Percentiles rank a stretch among this genome's conserved stretches.
Conservation (phyloP, 2,113 vertebrate genomes). For the Notiomystis cincta region DNA sequence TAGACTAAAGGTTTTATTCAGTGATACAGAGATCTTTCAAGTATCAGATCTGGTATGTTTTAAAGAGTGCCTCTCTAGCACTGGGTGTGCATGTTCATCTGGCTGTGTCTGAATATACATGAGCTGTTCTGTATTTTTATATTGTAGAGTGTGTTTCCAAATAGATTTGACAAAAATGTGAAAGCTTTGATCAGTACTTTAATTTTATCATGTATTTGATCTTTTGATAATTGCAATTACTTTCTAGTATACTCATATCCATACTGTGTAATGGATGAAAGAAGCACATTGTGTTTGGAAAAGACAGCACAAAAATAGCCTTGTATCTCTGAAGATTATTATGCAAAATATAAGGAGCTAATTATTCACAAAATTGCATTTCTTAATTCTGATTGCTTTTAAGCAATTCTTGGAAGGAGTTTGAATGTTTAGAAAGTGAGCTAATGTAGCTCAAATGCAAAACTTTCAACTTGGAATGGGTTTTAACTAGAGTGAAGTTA, state of each 20-base stretch:
- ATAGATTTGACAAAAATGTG: neutral
- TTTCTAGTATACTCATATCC: neutral
- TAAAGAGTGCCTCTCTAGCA: neutral
- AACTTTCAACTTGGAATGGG: neutral
- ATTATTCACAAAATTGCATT: neutral
- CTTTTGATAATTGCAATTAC: neutral
- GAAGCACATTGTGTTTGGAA: neutral
- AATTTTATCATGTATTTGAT: neutral
- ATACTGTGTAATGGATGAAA: constrained; percentile 8
- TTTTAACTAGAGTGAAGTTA: neutral
- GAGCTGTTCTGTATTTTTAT: neutral
- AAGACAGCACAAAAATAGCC: neutral
- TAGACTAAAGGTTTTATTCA: neutral
- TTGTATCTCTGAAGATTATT: neutral
- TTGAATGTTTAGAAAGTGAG: neutral
- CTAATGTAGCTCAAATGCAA: neutral
- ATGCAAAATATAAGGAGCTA: neutral
- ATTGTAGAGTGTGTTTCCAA: neutral
- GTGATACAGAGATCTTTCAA: neutral
- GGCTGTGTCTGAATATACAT: neutral
- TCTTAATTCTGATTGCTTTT: neutral
- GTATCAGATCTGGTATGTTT: neutral
- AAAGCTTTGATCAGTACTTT: neutral
- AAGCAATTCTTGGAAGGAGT: neutral
- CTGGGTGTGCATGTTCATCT: neutral